Evolutionary conservation across 2,113 vertebrate genomes (phyloP).

Genomic region (Pogona vitticeps): DNA sequence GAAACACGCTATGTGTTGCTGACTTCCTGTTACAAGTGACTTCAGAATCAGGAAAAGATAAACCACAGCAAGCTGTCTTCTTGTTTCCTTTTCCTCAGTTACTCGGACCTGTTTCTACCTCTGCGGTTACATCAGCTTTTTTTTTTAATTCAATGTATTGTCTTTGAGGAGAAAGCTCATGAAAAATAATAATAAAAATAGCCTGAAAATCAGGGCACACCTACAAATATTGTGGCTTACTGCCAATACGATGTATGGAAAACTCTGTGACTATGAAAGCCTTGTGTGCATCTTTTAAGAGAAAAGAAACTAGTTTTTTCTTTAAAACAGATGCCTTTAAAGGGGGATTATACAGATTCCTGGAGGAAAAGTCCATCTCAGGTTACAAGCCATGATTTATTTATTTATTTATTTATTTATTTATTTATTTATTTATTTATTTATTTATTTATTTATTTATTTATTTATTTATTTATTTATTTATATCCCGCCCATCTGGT

Average conservation of each 20-base stretch:
- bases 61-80: not conserved
- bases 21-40: slow-evolving; percentile 28
- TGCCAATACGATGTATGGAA: not conserved
- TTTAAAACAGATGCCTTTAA: not conserved
- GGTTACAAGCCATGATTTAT: too few species aligned
- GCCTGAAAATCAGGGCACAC: not conserved
- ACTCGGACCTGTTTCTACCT: not conserved
- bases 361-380: too few species aligned
- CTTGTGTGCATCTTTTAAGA: not conserved
- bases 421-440: too few species aligned
- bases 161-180: not conserved
- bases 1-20: not conserved
- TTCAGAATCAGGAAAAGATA: slow-evolving; percentile 23
- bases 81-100: slow-evolving; percentile 42
- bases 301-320: not conserved
- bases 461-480: too few species aligned
- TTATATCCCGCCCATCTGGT: too few species aligned
- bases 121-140: not conserved
- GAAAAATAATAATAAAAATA: slow-evolving; percentile 6
- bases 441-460: too few species aligned
- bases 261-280: not conserved
- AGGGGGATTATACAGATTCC: too few species aligned
- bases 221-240: not conserved
- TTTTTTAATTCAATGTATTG: not conserved
- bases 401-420: too few species aligned